These are phyloP conservation scores for Nesidiocoris tenuis DNA, from an alignment of 2,888 invertebrate genomes.

Conservation along the genomic window DNA sequence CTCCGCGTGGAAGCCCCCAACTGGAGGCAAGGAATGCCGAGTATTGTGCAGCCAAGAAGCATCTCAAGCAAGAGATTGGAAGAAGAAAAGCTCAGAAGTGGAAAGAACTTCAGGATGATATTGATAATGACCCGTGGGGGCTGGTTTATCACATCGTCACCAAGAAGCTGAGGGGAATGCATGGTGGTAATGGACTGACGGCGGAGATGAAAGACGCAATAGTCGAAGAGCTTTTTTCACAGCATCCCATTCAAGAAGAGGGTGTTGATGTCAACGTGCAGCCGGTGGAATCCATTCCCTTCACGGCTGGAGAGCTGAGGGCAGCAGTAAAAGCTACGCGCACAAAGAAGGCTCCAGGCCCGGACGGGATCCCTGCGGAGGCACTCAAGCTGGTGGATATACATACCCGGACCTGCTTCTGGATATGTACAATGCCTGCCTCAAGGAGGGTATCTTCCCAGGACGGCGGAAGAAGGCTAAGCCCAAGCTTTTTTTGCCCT, in stretches of 20 bases:
- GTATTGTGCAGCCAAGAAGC: slow-evolving; percentile 5
- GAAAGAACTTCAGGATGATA: slow-evolving; percentile 47
- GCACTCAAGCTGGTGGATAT: slow-evolving; percentile 14
- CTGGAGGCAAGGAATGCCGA: background rate
- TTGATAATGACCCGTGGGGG: slow-evolving; percentile 44
- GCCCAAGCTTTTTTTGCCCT: slow-evolving; percentile 21
- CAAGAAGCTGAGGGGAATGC: slow-evolving; percentile 25
- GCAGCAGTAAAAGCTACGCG: slow-evolving; percentile 29
- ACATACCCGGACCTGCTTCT: slow-evolving; percentile 29
- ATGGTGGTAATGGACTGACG: background rate
- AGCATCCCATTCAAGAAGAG: background rate
- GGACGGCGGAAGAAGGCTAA: slow-evolving; percentile 31
- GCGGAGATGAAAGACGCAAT: slow-evolving; percentile 13
- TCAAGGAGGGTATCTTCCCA: slow-evolving; percentile 28
- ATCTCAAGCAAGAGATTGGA: slow-evolving; percentile 8
- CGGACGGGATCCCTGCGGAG: slow-evolving; percentile 30
- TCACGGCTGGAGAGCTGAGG: slow-evolving; percentile 34
- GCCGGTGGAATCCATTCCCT: slow-evolving; percentile 29
- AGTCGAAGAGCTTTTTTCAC: slow-evolving; percentile 21
- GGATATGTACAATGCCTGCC: slow-evolving; percentile 39
- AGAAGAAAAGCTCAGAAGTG: slow-evolving; percentile 47
- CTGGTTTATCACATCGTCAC: slow-evolving; percentile 19
- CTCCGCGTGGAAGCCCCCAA: too few species aligned
- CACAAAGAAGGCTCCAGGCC: slow-evolving; percentile 40
- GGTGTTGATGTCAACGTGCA: background rate